phyloP scores from a whole-genome alignment of 2,113 vertebrate genomes.

The Oncorhynchus keta region DNA sequence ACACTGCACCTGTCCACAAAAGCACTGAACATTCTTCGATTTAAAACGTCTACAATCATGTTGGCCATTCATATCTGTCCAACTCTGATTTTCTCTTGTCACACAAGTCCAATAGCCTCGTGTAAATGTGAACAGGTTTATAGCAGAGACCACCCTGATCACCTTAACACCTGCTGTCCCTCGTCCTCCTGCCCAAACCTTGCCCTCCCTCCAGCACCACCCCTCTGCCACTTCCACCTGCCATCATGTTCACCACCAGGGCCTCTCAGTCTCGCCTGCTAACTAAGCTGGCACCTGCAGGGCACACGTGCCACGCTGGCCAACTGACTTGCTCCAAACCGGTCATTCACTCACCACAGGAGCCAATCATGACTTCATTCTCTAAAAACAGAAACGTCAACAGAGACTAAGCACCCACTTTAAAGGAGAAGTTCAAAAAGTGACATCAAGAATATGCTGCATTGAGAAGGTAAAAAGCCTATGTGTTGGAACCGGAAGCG shows the following conservation, averaged over 20 bases:
- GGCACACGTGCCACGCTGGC: slow-evolving; percentile 1
- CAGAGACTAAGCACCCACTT: too few species aligned
- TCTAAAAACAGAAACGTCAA: too few species aligned
- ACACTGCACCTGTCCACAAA: background rate
- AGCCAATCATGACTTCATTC: background rate
- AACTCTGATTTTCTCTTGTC: background rate
- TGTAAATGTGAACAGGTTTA: slow-evolving; percentile 16
- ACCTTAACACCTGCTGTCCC: background rate
- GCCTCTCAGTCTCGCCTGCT: slow-evolving; percentile 28
- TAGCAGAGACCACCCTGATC: background rate
- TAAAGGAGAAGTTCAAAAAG: too few species aligned
- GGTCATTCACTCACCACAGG: slow-evolving; percentile 33
- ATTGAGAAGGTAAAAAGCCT: too few species aligned
- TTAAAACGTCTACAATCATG: background rate
- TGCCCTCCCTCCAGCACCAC: background rate
- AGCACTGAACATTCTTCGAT: too few species aligned
- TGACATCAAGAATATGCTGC: too few species aligned
- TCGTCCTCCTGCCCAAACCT: background rate
- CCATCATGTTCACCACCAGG: slow-evolving; percentile 50
- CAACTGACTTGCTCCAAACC: slow-evolving; percentile 44
- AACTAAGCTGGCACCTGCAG: slow-evolving; percentile 10
- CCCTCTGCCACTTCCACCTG: background rate
- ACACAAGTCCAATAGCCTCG: background rate
- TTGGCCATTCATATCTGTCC: background rate
- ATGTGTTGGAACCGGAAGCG: too few species aligned